These are phyloP conservation scores for Pentamera pediparva DNA, from an alignment of 53 echinoderm and acorn worm species.

Conservation along the genomic window DNA sequence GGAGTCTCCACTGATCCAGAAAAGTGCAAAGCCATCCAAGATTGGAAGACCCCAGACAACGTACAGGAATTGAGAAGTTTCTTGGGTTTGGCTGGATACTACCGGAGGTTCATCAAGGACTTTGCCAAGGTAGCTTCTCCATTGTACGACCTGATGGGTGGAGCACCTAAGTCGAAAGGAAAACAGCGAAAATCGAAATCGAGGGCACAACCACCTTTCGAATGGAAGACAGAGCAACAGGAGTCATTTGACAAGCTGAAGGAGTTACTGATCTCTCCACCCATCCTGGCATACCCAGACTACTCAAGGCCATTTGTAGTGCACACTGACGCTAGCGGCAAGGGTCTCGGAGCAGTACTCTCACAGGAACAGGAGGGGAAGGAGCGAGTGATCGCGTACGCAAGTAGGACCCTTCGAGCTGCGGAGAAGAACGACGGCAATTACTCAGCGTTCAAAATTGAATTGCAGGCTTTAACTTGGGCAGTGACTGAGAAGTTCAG, in stretches of 20 bases:
- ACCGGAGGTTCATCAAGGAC: constrained; percentile 18
- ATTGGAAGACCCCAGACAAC: constrained; percentile 1
- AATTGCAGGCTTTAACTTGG: constrained; percentile 7
- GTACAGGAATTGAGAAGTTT: background rate
- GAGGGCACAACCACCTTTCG: background rate
- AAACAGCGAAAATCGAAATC: background rate
- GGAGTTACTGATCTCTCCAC: constrained; percentile 1
- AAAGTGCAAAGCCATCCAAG: background rate
- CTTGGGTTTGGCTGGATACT: constrained; percentile 26
- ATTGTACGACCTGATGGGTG: constrained; percentile 5
- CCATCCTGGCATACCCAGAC: constrained; percentile 24
- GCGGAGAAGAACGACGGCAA: constrained; percentile 18
- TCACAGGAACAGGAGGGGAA: constrained; percentile 18
- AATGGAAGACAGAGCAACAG: background rate
- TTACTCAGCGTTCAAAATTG: constrained; percentile 18
- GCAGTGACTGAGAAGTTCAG: background rate
- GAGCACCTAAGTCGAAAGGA: background rate
- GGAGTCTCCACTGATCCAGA: constrained; percentile 42
- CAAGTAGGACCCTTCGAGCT: constrained; percentile 9
- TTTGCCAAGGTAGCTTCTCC: constrained; percentile 23
- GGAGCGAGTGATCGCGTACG: constrained; percentile 15
- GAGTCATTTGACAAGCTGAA: constrained; percentile 3
- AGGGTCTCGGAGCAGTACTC: background rate
- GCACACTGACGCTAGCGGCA: constrained; percentile 9
- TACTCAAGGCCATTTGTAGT: constrained; percentile 4